Conservation (phyloP, 2,888 invertebrate genomes). For the Junonia oenone region DNA sequence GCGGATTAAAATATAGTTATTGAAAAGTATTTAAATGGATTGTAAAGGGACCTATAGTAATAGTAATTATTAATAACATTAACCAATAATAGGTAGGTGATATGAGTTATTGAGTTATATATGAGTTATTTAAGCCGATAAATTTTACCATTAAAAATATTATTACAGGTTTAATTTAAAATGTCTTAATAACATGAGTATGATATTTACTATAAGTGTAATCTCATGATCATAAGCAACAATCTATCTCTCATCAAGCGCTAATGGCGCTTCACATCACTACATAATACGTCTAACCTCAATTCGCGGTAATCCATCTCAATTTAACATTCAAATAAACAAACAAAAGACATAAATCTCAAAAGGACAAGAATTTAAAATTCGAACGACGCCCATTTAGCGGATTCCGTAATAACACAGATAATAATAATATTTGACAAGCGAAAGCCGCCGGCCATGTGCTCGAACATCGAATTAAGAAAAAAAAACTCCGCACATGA, state of each 20-base stretch:
- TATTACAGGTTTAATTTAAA: no score
- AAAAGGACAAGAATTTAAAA: slow-evolving; percentile 38
- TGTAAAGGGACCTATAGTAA: no score
- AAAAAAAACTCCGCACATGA: slow-evolving; percentile 58
- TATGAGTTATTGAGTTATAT: no score
- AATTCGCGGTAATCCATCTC: slow-evolving; percentile 25
- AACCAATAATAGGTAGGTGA: no score
- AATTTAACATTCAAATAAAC: slow-evolving; percentile 49
- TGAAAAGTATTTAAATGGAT: no score
- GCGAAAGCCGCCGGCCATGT: slow-evolving; percentile 48
- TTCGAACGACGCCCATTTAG: slow-evolving; percentile 49
- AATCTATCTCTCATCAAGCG: not conserved
- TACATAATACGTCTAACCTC: not conserved
- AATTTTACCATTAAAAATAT: no score
- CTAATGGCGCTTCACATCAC: not conserved
- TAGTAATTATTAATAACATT: no score
- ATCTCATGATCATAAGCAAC: not conserved
- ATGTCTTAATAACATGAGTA: not conserved
- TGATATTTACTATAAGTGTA: not conserved
- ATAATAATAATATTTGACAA: slow-evolving; percentile 55
- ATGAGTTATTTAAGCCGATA: no score
- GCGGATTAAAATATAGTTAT: no score
- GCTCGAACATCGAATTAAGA: slow-evolving; percentile 43
- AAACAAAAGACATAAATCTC: slow-evolving; percentile 46
- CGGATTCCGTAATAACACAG: slow-evolving; percentile 49